phyloP scores from a whole-genome alignment of 1,140 invertebrate species.

The Rhopalosiphum padi region DNA sequence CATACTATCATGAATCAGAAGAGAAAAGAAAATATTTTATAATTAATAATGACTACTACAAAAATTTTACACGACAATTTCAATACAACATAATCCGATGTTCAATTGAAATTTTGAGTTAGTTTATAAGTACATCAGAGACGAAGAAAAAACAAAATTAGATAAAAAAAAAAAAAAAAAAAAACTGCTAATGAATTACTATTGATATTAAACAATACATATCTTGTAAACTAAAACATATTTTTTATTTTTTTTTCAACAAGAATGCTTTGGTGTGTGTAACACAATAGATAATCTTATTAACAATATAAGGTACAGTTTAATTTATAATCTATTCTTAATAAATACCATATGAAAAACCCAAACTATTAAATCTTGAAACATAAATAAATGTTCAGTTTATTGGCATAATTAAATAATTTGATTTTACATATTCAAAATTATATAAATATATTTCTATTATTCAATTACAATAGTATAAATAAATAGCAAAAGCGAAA shows the following conservation, averaged over 20 bases:
- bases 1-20: not conserved
- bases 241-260: not conserved
- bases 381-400: conserved; percentile 22
- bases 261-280: not conserved
- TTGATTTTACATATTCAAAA: not conserved
- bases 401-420: conserved; percentile 37
- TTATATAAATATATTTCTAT: conserved; percentile 37
- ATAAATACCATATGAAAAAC: not conserved
- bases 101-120: not conserved
- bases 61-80: not conserved
- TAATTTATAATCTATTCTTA: not conserved
- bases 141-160: not conserved
- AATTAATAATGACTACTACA: not conserved
- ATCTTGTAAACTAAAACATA: not conserved
- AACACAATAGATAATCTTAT: not conserved
- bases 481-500: not conserved
- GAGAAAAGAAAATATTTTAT: not conserved
- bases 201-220: not conserved
- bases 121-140: not conserved
- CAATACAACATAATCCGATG: not conserved
- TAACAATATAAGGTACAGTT: not conserved
- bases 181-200: not conserved
- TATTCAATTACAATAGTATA: not conserved
- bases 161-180: not conserved
- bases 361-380: not conserved